These are phyloP conservation scores for Argyra leucocephala DNA, from an alignment of 2,888 invertebrate species.

Conservation along the genomic window DNA sequence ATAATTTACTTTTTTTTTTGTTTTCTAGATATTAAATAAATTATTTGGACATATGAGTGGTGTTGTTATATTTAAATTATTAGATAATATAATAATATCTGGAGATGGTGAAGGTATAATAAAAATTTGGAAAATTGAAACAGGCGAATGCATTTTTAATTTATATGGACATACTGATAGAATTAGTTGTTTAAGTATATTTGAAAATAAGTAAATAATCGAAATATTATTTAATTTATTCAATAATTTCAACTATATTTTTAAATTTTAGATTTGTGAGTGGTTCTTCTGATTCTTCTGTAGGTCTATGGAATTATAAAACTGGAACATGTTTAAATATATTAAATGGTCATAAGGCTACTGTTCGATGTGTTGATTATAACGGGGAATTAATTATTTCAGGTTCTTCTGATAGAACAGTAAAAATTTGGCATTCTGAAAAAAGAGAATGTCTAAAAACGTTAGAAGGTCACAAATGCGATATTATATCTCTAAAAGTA, in stretches of 20 bases:
- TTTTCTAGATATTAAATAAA: not conserved
- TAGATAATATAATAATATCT: not conserved
- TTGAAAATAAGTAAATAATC: not conserved
- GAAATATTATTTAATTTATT: not conserved
- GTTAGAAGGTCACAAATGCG: not conserved
- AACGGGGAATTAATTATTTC: not conserved
- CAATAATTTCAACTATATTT: not conserved
- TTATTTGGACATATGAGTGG: not conserved
- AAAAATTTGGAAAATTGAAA: not conserved
- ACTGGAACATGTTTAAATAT: not conserved
- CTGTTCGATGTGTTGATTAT: not conserved
- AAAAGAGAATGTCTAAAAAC: not conserved
- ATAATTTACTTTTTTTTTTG: too few relatives aligned
- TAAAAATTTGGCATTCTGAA: not conserved
- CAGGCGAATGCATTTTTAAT: not conserved
- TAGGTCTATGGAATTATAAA: not conserved
- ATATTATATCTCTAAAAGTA: not conserved
- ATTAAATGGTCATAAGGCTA: not conserved
- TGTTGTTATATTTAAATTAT: not conserved
- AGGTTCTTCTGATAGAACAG: not conserved
- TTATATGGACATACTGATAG: not conserved
- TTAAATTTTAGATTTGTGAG: not conserved
- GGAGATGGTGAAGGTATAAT: not conserved
- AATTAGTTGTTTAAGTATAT: not conserved
- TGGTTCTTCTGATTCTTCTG: not conserved